These are phyloP conservation scores for Silvanus unidentatus DNA, from an alignment of 2,888 invertebrate genomes.

Conservation along the genomic window DNA sequence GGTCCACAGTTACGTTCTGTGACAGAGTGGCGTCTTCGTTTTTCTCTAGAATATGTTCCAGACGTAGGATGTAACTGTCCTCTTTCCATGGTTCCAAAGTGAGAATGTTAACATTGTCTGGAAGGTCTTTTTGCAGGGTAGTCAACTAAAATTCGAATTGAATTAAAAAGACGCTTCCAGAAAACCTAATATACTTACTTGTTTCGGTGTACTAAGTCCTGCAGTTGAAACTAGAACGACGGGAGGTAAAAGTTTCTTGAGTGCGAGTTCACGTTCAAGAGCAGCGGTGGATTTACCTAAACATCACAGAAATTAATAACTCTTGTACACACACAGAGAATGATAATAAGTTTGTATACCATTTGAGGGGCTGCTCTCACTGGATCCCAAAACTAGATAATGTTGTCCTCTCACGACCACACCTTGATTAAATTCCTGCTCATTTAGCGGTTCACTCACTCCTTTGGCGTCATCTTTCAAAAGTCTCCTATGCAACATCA, in stretches of 20 bases:
- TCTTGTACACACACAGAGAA: too few relatives aligned
- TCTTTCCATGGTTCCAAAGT: conserved; percentile 58
- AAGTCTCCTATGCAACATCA: conserved; percentile 77
- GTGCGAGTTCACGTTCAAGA: conserved; percentile 46
- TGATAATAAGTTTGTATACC: too few relatives aligned
- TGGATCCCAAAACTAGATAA: conserved; percentile 26
- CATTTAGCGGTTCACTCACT: conserved; percentile 84
- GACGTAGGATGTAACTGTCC: conserved; percentile 47
- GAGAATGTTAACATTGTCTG: conserved; percentile 53
- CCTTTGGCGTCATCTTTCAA: conserved; percentile 85
- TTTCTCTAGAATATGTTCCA: conserved; percentile 55
- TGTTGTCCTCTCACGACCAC: conserved; percentile 58
- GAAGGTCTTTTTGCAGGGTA: conserved; percentile 46
- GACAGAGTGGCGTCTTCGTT: conserved; percentile 42
- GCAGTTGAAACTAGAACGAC: conserved; percentile 38
- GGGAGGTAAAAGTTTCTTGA: conserved; percentile 54
- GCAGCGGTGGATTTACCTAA: conserved; percentile 30
- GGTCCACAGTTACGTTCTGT: conserved; percentile 49
- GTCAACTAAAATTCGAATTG: conserved; percentile 50
- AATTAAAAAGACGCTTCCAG: background rate
- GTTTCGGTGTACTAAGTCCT: background rate
- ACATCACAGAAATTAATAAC: too few relatives aligned
- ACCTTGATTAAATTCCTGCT: conserved; percentile 62
- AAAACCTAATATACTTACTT: background rate
- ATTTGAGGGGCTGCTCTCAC: conserved; percentile 5